Evolutionary conservation across 2,797 vertebrate genomes (phyloP).

Genomic region (Gobio occitaniae): DNA sequence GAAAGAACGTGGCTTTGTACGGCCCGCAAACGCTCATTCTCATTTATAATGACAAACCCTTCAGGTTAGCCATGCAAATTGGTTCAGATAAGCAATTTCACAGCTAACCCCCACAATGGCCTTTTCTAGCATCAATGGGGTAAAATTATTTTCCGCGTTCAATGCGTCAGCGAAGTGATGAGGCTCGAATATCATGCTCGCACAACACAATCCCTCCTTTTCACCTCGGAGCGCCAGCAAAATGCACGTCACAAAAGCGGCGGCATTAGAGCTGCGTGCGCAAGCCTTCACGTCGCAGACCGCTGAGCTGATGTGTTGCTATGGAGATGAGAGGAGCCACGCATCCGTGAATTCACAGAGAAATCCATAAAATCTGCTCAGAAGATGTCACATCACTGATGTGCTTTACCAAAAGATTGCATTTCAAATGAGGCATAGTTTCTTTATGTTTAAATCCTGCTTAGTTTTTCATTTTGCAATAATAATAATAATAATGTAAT

Average conservation of each 20-base stretch:
- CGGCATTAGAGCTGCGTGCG: background rate
- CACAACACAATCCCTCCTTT: slow-evolving; percentile 43
- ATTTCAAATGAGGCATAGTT: background rate
- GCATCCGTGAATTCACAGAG: background rate
- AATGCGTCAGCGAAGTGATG: slow-evolving; percentile 36
- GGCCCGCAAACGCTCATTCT: slow-evolving; percentile 36
- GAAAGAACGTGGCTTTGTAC: background rate
- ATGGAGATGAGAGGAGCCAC: slow-evolving; percentile 36
- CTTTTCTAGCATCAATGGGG: slow-evolving; percentile 43
- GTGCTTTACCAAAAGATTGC: background rate
- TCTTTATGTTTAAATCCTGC: background rate
- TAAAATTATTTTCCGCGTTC: slow-evolving; percentile 46
- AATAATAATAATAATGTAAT: background rate
- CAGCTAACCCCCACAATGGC: slow-evolving; percentile 43
- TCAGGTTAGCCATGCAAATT: slow-evolving; percentile 58
- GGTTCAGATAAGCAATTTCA: slow-evolving; percentile 59
- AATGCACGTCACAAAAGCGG: background rate
- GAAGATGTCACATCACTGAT: background rate
- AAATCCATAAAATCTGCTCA: background rate
- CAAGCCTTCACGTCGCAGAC: background rate
- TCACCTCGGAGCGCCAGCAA: background rate
- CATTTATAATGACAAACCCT: slow-evolving; percentile 53
- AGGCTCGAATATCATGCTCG: slow-evolving; percentile 42
- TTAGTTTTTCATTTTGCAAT: background rate
- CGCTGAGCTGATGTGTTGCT: slow-evolving; percentile 35